These are phyloP conservation scores for Sarcophilus harrisii DNA, from an alignment of 2,797 vertebrate species.

Conservation along the genomic window DNA sequence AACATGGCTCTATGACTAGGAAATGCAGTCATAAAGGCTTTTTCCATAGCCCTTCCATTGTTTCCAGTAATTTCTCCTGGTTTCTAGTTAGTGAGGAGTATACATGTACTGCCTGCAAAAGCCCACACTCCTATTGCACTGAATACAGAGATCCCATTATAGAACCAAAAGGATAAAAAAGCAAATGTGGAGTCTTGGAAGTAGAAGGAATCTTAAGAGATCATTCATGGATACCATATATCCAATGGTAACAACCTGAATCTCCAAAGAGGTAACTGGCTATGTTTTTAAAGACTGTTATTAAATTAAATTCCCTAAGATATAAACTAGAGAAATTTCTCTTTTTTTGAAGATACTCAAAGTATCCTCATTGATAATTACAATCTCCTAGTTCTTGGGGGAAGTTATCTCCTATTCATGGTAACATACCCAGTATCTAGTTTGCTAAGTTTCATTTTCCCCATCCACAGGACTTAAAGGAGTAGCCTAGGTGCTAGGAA, in stretches of 20 bases:
- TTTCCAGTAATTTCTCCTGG: neutral
- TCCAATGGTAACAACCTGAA: neutral
- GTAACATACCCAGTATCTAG: neutral
- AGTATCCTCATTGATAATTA: neutral
- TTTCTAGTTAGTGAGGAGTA: neutral
- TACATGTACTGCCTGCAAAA: neutral
- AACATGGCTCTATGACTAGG: neutral
- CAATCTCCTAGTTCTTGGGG: neutral
- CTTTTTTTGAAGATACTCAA: neutral
- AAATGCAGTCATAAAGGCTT: neutral
- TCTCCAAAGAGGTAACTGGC: neutral
- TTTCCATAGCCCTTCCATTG: neutral
- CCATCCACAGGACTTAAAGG: neutral
- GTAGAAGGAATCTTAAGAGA: neutral
- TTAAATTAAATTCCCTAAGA: neutral
- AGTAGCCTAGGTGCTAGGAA: neutral
- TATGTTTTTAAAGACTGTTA: neutral
- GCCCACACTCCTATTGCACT: neutral
- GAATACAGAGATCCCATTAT: neutral
- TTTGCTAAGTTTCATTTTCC: neutral
- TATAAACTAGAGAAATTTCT: neutral
- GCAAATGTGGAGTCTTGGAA: neutral
- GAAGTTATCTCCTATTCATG: neutral
- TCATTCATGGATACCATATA: neutral
- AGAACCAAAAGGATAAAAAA: neutral